phyloP scores from a whole-genome alignment of 2,113 vertebrate species.

The Sciurus niger region DNA sequence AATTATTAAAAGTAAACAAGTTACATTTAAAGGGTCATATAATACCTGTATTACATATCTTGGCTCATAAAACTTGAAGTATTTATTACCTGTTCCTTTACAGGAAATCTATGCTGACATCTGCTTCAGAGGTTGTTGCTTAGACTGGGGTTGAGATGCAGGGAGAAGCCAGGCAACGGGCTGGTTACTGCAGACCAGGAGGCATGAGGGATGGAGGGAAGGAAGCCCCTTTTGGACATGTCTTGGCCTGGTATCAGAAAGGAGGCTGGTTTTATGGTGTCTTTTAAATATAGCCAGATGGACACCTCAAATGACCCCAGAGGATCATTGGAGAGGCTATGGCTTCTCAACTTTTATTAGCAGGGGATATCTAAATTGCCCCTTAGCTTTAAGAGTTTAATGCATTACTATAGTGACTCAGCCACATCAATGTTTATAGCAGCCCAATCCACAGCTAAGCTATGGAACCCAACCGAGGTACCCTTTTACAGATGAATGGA shows the following conservation, averaged over 20 bases:
- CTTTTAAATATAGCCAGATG: background rate
- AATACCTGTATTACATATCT: background rate
- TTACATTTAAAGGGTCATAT: background rate
- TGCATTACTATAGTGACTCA: background rate
- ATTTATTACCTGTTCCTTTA: background rate
- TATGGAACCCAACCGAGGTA: too few species aligned
- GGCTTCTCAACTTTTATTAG: background rate
- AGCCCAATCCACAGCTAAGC: too few species aligned
- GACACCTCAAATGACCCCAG: too few species aligned
- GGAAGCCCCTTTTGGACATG: background rate
- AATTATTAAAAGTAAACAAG: constrained; percentile 19
- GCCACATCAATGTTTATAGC: too few species aligned
- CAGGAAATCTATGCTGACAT: background rate
- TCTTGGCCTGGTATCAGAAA: background rate
- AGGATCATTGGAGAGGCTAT: background rate
- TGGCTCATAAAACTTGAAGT: background rate
- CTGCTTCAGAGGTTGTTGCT: background rate
- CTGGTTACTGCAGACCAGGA: background rate
- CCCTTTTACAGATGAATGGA: too few species aligned
- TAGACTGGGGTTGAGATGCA: background rate
- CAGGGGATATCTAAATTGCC: background rate
- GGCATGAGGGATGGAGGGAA: background rate
- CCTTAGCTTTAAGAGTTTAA: background rate
- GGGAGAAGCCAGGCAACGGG: background rate
- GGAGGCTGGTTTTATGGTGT: background rate